Evolutionary conservation across 2,888 invertebrate genomes (phyloP), one percentile per base, ranked within the genome.

Genomic region (Entomobrya proxima): DNA sequence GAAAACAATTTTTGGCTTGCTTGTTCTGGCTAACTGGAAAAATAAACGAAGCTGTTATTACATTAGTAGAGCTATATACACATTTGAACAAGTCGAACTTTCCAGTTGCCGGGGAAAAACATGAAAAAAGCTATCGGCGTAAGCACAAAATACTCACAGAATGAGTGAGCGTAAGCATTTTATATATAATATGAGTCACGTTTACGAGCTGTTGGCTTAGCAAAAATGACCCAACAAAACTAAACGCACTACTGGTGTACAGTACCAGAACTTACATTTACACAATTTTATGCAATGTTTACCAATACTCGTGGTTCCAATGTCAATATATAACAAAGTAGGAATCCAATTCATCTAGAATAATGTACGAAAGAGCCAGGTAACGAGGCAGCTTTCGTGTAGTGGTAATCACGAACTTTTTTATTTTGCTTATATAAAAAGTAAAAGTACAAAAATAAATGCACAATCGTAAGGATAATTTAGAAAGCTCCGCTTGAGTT

Each of bases 141-240:
- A 64, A 44, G 40, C 47, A 47, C 50, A 27, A 55, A 52, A 69
- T 67, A 69, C 78, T n/a, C 50, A n/a, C 52, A 18, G 79, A 79
- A 64, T 61, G 47, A 76, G 37, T 76, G 58, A 35, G 21, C 35
- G 32, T 76, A 75, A 64, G 32, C 27, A 61, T n/a, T n/a, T n/a
- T n/a, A n/a, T n/a, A n/a, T 44, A 7, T 32, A 32, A 15, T n/a
- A 61, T 32, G 30, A 61, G 32, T 32, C 32, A n/a, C 21, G 52
- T 47, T 6, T 55, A 55, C 15, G 27, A n/a, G 55, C n/a, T 55
- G 61, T 32, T 61, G 30, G 61, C 32, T 61, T 61, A 61, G 55
- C 55, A 55, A 15, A n/a, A 18, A 24, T 55, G 55, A 55, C n/a
- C n/a, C n/a, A n/a, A n/a, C n/a, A 55, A 44, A 44, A 2, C 15